Base-by-base conservation (phyloP, 2,797 vertebrate genomes). In the Xiphophorus birchmanni region DNA sequence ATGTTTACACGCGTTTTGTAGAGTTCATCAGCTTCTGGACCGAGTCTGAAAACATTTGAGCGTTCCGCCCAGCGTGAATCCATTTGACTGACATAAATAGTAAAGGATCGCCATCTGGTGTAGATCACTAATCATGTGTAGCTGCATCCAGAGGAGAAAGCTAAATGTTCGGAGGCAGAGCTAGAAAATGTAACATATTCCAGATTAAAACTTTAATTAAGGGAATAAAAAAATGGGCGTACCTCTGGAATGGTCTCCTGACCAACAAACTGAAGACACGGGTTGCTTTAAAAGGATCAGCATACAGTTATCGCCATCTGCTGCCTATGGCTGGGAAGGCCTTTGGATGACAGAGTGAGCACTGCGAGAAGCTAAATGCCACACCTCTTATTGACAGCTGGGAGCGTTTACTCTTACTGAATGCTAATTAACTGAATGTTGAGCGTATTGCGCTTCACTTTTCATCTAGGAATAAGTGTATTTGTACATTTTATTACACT, bases 251-350 rank as follows among this genome's bases (percentile, higher is more conserved):
- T 47, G 74, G 76, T 71, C 86, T 74, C 54, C 32, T n/a, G 63
- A 75, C 52, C 74, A 52, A 37, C 45, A 29, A 71, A 65, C 42
- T 73, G 72, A 67, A 26, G 75, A 79, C 18, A 74, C 63, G 56
- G 82, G 72, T 47, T 83, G 52, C 63, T 73, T 52, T 42, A 58
- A 52, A 78, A 63, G 37, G 81, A 87, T 67, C 78, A 71, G 79
- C 56, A 82, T 87, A 84, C 87, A 87, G 72, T 82, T 92, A 88
- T 87, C 91, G 92, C 94, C 93, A 94, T 93, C 94, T 95, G 89
- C 89, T 92, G 93, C 89, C 89, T 87, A 45, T 88, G 47, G 7
- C 56, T 74, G 87, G 85, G 47, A 95, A 88, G 82, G 79, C 79
- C 78, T 77, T 10, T 26, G 54, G 48, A 76, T 50, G 74, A 65